Evolutionary conservation across 2,113 vertebrate species (phyloP).

Genomic region (Odocoileus virginianus): DNA sequence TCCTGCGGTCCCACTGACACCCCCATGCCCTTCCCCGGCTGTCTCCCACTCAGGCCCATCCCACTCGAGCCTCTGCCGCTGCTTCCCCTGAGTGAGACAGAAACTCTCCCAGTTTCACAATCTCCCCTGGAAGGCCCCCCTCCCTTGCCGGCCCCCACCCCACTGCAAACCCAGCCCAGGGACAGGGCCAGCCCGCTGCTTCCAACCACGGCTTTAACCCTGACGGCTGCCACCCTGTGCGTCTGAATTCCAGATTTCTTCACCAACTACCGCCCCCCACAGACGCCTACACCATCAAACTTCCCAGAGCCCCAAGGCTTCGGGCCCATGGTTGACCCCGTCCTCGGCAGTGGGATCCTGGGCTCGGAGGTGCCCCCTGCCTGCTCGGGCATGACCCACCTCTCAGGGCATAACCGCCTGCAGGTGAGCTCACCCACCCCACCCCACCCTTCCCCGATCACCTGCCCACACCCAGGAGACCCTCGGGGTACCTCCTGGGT

Average conservation of each 20-base stretch:
- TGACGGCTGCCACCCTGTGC: not conserved
- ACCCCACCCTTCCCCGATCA: not conserved
- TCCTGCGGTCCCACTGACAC: not conserved
- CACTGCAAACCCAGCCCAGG: not conserved
- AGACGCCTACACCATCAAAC: not conserved
- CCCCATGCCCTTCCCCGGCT: no score
- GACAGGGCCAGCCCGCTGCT: not conserved
- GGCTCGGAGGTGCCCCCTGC: not conserved
- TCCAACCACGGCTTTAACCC: not conserved
- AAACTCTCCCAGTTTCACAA: constrained; percentile 56
- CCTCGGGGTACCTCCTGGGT: not conserved
- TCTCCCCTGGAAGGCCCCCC: not conserved
- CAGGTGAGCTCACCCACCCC: constrained; percentile 73
- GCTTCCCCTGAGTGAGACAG: constrained; percentile 55
- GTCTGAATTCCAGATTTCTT: constrained; percentile 79
- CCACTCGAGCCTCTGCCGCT: not conserved
- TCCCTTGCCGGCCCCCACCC: not conserved
- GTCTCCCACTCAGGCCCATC: not conserved
- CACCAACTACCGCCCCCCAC: constrained; percentile 62
- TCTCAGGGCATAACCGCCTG: constrained; percentile 36
- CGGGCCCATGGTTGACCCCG: constrained; percentile 59
- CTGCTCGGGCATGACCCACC: not conserved
- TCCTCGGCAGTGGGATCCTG: constrained; percentile 48
- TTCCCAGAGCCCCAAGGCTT: constrained; percentile 76
- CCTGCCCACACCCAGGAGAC: not conserved